Base-by-base conservation (phyloP, 2,888 invertebrate genomes). In the Xestia xanthographa region DNA sequence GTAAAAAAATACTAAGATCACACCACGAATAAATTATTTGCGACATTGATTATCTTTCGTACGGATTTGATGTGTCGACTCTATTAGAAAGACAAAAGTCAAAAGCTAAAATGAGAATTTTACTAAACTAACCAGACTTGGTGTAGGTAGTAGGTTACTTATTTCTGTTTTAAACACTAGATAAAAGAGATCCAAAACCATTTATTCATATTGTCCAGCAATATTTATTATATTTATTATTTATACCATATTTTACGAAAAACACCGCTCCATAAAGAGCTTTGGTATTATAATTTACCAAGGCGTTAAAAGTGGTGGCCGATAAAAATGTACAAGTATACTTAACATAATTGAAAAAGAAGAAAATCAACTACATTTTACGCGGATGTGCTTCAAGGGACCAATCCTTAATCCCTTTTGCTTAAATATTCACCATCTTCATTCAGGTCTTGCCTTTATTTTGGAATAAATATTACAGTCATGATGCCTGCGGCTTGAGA, bases 381-480 rank as follows among this genome's bases (percentile, higher is more conserved):
- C 72, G 63, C 66, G 65, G 65, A 74, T 72, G 14, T 70, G 65
- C 50, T 66, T 45, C 75, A 73, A 56, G 72, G 60, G 75, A 83
- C 68, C 63, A 41, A 71, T 80, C 66, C 67, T 72, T 86, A 73
- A 81, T 81, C 75, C 66, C 73, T 68, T 58, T 75, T 66, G 45
- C 67, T 75, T 79, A 72, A 84, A 80, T 86, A 85, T 86, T 81
- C 71, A 81, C 80, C 66, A 66, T 71, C 60, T 41, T 41, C 11
- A 41, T 41, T 41, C 38, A 63, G 60, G 70, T 76, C 67, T 75
- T 66, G 62, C 70, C 74, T 65, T 80, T 74, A 80, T 76, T 75
- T 79, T 45, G 38, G 63, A 73, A 83, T 84, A n/a, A n/a, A 72
- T 66, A 77, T 78, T 72, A 77, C 26, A 63, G 73, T 62, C 45